These are phyloP conservation scores for Agriopis marginaria DNA, from an alignment of 2,888 invertebrate species.

Conservation along the genomic window DNA sequence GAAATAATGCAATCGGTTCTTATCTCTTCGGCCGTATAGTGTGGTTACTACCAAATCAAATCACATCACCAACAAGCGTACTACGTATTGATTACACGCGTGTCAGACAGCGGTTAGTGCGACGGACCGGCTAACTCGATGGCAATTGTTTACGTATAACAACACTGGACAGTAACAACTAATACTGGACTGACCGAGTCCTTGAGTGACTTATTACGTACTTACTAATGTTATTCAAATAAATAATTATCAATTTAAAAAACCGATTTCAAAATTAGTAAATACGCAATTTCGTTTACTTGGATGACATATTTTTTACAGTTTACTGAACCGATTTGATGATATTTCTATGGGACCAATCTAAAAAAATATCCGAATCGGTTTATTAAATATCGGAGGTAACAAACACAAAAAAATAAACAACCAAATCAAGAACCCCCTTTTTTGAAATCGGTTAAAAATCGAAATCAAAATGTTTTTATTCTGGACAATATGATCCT, in stretches of 20 bases:
- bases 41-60: slow-evolving; percentile 13
- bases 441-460: no score
- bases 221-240: neutral
- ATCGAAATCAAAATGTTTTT: neutral
- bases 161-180: slow-evolving; percentile 6
- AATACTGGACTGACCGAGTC: neutral
- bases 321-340: no score
- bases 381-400: no score
- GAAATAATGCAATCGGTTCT: neutral
- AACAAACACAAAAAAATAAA: no score
- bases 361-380: no score
- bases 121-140: neutral
- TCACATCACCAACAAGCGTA: slow-evolving; percentile 12
- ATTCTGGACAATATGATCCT: neutral
- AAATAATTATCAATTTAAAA: no score
- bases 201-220: neutral
- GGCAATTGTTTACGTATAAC: neutral
- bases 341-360: no score
- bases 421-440: no score
- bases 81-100: slow-evolving; percentile 32
- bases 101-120: slow-evolving; percentile 15
- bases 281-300: no score
- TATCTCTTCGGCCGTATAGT: neutral
- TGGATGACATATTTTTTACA: no score
- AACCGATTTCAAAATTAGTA: no score